Percentiles rank a stretch among this genome's conserved stretches.
Conservation (phyloP, 1,140 invertebrate species). For the Patella vulgata region DNA sequence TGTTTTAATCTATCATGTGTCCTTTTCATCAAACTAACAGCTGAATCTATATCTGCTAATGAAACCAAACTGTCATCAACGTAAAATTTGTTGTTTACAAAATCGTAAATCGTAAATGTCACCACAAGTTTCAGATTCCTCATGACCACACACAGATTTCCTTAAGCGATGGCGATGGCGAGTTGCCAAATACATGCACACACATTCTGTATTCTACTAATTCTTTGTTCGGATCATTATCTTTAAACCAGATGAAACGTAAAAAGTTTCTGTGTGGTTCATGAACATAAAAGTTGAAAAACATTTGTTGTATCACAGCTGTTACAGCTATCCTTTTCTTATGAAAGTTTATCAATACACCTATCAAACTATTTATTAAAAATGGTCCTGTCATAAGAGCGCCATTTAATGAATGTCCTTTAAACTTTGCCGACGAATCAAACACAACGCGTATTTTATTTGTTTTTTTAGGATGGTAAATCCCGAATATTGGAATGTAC, state of each 20-base stretch:
- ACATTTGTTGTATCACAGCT: too few relatives aligned
- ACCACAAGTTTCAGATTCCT: constrained; percentile 9
- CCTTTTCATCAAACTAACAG: constrained; percentile 16
- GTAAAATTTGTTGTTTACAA: constrained; percentile 30
- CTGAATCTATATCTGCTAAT: neutral
- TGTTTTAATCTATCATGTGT: constrained; percentile 3
- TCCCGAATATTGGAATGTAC: constrained; percentile 28
- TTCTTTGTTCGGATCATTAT: constrained; percentile 16
- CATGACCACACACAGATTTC: constrained; percentile 25
- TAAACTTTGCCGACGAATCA: constrained; percentile 19
- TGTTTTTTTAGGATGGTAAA: constrained; percentile 34
- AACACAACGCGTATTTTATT: constrained; percentile 27
- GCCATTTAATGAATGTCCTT: constrained; percentile 46
- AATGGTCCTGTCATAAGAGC: constrained; percentile 50
- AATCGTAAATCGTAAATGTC: constrained; percentile 18
- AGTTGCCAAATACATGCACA: constrained; percentile 33
- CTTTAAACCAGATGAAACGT: constrained; percentile 34
- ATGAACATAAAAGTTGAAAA: constrained; percentile 24
- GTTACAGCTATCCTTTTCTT: constrained; percentile 24
- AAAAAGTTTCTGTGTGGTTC: constrained; percentile 26
- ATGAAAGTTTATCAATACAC: constrained; percentile 36
- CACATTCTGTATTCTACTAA: constrained; percentile 30
- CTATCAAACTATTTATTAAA: constrained; percentile 51
- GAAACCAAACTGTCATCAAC: constrained; percentile 27
- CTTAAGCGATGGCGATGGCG: constrained; percentile 25